Conservation (phyloP, 2,113 vertebrate species). For the Hyaena hyaena region DNA sequence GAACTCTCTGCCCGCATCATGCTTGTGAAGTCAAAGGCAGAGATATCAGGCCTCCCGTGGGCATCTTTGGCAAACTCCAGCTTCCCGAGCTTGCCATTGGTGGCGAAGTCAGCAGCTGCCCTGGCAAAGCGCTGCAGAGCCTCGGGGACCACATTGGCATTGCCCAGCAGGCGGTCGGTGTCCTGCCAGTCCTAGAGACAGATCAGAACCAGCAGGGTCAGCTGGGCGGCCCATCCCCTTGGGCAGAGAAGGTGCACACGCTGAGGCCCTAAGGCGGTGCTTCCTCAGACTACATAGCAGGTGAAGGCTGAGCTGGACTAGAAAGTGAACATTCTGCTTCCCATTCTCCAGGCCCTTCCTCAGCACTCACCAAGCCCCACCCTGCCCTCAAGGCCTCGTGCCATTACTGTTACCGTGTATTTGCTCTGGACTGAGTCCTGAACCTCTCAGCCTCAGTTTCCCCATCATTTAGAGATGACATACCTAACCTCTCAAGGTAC, state of each 20-base stretch:
- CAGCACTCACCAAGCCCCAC: background rate
- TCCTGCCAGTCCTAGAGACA: constrained; percentile 70
- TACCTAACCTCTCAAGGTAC: background rate
- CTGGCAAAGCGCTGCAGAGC: constrained; percentile 77
- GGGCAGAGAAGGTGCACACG: background rate
- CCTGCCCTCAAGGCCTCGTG: background rate
- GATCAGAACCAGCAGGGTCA: background rate
- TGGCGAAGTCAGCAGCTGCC: constrained; percentile 78
- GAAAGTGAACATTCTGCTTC: background rate
- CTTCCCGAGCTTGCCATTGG: constrained; percentile 74
- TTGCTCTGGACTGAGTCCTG: background rate
- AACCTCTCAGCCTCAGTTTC: background rate
- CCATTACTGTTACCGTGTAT: background rate
- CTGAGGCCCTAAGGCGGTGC: background rate
- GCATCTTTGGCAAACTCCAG: constrained; percentile 77
- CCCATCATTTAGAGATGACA: background rate
- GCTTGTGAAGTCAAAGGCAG: constrained; percentile 81
- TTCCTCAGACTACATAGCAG: constrained; percentile 65
- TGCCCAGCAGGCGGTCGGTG: constrained; percentile 61
- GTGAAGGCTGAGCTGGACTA: background rate
- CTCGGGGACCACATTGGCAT: constrained; percentile 66
- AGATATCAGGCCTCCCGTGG: constrained; percentile 65
- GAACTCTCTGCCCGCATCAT: constrained; percentile 81
- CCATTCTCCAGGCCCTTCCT: background rate
- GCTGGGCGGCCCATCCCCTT: background rate